Percentiles rank a stretch among this genome's conserved stretches.
Conservation (phyloP, 53 echinoderm and acorn worm species). For the Hippasteria phrygiana region DNA sequence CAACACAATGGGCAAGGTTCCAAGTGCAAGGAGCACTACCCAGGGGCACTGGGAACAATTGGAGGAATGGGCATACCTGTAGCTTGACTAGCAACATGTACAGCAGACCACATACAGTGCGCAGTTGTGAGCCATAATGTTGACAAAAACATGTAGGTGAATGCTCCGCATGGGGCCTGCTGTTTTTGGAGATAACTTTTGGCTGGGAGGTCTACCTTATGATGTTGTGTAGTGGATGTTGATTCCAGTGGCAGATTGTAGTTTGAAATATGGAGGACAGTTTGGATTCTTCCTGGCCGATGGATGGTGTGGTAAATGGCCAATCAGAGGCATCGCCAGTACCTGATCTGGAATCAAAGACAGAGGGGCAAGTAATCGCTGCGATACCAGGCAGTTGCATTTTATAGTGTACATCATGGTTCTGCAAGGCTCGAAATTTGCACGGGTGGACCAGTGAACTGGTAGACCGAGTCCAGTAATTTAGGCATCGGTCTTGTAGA, state of each 20-base stretch:
- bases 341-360: neutral
- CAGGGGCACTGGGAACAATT: too few relatives aligned
- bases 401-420: too few relatives aligned
- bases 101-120: too few relatives aligned
- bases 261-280: neutral
- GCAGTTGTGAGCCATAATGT: too few relatives aligned
- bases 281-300: neutral
- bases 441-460: too few relatives aligned
- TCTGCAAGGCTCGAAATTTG: too few relatives aligned
- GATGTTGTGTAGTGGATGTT: neutral
- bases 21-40: neutral
- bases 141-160: too few relatives aligned
- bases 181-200: neutral
- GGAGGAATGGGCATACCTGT: too few relatives aligned
- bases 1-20: slow-evolving; percentile 20
- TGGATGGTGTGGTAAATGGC: neutral
- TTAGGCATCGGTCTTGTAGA: too few relatives aligned
- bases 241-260: neutral
- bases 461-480: too few relatives aligned
- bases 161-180: neutral
- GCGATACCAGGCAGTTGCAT: neutral
- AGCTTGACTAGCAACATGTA: too few relatives aligned
- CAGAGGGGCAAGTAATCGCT: neutral
- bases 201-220: neutral
- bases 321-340: neutral